phyloP scores from a whole-genome alignment of 2,888 invertebrate species.

The Erannis defoliaria region DNA sequence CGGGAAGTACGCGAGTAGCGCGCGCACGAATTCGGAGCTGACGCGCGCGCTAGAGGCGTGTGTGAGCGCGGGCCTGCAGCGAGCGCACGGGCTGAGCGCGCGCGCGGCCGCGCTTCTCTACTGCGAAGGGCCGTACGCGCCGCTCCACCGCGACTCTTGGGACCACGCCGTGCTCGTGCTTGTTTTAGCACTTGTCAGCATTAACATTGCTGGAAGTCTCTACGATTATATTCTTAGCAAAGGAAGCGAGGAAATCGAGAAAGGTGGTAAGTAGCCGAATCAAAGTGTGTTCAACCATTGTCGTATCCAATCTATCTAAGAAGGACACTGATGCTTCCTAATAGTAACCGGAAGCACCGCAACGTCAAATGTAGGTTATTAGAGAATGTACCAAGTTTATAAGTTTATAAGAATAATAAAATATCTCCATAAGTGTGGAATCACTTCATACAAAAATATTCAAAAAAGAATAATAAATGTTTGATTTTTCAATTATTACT shows the following conservation, averaged over 20 bases:
- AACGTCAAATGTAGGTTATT: no score
- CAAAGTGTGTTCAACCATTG: no score
- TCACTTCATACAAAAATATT: no score
- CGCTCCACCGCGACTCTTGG: slow-evolving; percentile 1
- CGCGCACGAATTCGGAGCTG: slow-evolving; percentile 1
- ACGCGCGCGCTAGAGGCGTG: slow-evolving; percentile 18
- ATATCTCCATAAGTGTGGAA: no score
- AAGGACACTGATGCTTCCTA: no score
- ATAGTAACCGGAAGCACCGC: no score
- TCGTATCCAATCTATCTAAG: no score
- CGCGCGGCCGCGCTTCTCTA: slow-evolving; percentile 6
- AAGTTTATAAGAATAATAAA: no score
- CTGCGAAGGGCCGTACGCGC: slow-evolving; percentile 1
- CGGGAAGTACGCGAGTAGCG: not conserved
- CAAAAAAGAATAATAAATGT: no score
- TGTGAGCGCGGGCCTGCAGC: slow-evolving; percentile 13
- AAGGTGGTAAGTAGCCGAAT: not conserved
- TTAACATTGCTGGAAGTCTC: slow-evolving; percentile 18
- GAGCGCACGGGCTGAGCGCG: slow-evolving; percentile 20
- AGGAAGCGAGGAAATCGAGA: not conserved
- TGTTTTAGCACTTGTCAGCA: slow-evolving; percentile 3
- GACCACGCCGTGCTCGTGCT: slow-evolving; percentile 6
- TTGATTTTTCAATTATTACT: no score
- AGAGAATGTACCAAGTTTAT: no score
- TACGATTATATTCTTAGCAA: slow-evolving; percentile 4